These are phyloP conservation scores for Platygyra sinensis DNA, from an alignment of 64 coral and sea anemone species.

Conservation along the genomic window DNA sequence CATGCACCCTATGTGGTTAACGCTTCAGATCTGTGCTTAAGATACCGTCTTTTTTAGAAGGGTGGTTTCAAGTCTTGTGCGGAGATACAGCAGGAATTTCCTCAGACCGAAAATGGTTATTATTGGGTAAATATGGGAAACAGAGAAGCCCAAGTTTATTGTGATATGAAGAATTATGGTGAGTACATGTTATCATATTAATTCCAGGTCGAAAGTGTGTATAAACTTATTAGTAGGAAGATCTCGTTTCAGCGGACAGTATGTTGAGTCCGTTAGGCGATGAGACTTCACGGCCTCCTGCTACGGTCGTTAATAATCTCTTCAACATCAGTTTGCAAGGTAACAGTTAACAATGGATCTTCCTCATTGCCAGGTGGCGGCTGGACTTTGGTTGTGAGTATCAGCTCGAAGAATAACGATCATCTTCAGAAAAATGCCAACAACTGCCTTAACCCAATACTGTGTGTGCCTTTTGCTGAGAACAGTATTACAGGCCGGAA, in stretches of 20 bases:
- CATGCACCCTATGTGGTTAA: too few species aligned
- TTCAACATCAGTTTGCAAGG: too few species aligned
- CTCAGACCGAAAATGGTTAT: not conserved
- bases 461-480: slow-evolving; percentile 3
- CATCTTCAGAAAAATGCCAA: not conserved
- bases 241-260: too few species aligned
- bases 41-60: not conserved
- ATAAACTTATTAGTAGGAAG: not conserved
- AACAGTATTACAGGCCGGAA: not conserved
- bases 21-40: too few species aligned
- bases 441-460: not conserved
- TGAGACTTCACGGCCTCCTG: too few species aligned
- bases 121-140: slow-evolving; percentile 3
- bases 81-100: not conserved
- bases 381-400: slow-evolving; percentile 32
- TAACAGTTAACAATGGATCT: not conserved
- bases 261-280: too few species aligned
- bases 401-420: slow-evolving; percentile 7
- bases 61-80: not conserved
- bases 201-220: not conserved
- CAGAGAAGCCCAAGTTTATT: slow-evolving; percentile 9
- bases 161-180: slow-evolving; percentile 9
- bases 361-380: slow-evolving; percentile 1
- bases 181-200: not conserved
- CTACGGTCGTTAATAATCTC: too few species aligned